phyloP scores from a whole-genome alignment of 2,888 invertebrate genomes.

The Philhelius pedissequus region DNA sequence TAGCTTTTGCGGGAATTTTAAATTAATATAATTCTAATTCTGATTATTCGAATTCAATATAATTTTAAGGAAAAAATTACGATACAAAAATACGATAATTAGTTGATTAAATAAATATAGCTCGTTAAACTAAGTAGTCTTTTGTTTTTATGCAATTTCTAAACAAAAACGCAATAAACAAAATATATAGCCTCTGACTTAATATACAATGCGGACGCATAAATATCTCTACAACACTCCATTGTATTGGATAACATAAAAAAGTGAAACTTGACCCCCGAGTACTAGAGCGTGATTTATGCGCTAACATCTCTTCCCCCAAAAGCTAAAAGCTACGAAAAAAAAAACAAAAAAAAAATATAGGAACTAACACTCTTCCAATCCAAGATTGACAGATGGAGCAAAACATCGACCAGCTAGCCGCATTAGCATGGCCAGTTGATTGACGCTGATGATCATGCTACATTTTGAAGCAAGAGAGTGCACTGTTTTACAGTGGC shows the following conservation, averaged over 20 bases:
- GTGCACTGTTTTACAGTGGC: conserved; percentile 61
- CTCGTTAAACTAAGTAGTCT: background rate
- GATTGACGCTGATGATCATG: conserved; percentile 69
- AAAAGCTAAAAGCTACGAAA: background rate
- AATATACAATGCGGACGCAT: conserved; percentile 19
- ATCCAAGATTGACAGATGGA: conserved; percentile 63
- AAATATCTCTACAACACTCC: background rate
- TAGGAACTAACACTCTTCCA: conserved; percentile 59
- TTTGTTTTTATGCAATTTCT: conserved; percentile 27
- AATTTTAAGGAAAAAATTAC: no score
- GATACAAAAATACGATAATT: background rate
- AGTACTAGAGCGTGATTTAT: conserved; percentile 64
- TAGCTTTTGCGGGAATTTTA: no score
- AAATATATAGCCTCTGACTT: background rate
- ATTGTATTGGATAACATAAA: conserved; percentile 44
- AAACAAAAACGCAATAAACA: background rate
- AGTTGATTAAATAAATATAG: background rate
- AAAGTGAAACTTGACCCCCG: conserved; percentile 68
- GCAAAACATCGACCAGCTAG: conserved; percentile 61
- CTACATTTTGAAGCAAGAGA: conserved; percentile 42
- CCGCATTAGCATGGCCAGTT: conserved; percentile 65
- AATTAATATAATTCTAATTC: no score
- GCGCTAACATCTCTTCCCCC: conserved; percentile 62
- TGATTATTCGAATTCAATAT: no score
- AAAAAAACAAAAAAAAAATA: background rate